Conservation (phyloP, 1,140 invertebrate genomes). For the Pogonomyrmex californicus region DNA sequence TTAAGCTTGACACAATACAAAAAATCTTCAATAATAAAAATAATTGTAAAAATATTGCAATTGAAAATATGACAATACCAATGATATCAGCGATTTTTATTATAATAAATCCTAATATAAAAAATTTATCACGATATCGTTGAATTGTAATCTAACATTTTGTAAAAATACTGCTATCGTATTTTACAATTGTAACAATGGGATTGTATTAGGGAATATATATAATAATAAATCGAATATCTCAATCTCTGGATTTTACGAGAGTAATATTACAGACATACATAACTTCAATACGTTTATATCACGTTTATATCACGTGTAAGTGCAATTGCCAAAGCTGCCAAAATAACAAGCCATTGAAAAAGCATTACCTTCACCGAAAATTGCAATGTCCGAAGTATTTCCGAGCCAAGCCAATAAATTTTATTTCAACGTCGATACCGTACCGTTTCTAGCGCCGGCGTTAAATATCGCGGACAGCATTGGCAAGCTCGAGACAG, state of each 20-base stretch:
- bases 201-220: background rate
- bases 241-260: background rate
- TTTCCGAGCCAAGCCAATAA: constrained; percentile 37
- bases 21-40: background rate
- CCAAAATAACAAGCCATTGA: background rate
- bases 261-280: background rate
- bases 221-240: background rate
- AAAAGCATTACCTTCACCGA: constrained; percentile 1
- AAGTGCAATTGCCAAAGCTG: background rate
- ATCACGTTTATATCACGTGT: background rate
- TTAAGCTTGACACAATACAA: constrained; percentile 6
- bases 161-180: background rate
- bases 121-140: background rate
- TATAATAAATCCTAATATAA: background rate
- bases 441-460: background rate
- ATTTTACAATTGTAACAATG: background rate
- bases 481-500: constrained; percentile 42
- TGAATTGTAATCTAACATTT: background rate
- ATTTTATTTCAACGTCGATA: constrained; percentile 45
- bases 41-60: background rate
- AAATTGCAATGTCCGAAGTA: constrained; percentile 1
- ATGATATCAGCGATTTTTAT: background rate
- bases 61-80: background rate
- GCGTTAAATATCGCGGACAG: constrained; percentile 48
- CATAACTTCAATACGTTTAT: background rate